These are phyloP conservation scores for Oenanthe melanoleuca DNA, from an alignment of 2,113 vertebrate genomes.

Conservation along the genomic window DNA sequence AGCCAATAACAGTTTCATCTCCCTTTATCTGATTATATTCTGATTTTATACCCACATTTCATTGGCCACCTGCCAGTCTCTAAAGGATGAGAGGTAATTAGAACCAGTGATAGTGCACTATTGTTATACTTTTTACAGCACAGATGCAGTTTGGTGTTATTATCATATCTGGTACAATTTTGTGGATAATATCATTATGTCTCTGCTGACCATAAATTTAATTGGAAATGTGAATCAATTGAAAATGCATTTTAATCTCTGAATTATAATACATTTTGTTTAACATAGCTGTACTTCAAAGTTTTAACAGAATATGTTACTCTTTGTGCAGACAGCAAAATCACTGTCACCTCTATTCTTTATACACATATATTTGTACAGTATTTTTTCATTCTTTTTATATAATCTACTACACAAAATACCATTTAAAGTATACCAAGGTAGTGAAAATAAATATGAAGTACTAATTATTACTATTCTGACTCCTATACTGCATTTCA, in stretches of 20 bases:
- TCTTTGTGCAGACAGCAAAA: not conserved
- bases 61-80: constrained; percentile 69
- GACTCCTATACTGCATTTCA: not conserved
- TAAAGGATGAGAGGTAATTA: constrained; percentile 71
- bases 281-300: constrained; percentile 17
- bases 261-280: constrained; percentile 21
- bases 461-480: not conserved
- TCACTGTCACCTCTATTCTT: not conserved
- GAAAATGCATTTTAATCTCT: constrained; percentile 51
- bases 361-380: not conserved
- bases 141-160: constrained; percentile 60
- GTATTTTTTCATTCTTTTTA: not conserved
- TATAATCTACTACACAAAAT: not conserved
- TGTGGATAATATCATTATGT: constrained; percentile 48
- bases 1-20: constrained; percentile 69
- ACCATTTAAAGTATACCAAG: not conserved
- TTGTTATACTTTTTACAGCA: constrained; percentile 55
- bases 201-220: constrained; percentile 54
- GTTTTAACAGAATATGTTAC: not conserved
- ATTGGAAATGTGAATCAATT: constrained; percentile 56
- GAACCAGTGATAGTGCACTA: constrained; percentile 29
- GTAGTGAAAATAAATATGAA: not conserved
- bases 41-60: constrained; percentile 65
- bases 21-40: constrained; percentile 69
- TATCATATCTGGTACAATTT: constrained; percentile 59